A percentile compares a stretch with the other conserved stretches of the same genome.
Evolutionary conservation across 1,140 invertebrate species (phyloP).

Genomic region (Ruditapes philippinarum): DNA sequence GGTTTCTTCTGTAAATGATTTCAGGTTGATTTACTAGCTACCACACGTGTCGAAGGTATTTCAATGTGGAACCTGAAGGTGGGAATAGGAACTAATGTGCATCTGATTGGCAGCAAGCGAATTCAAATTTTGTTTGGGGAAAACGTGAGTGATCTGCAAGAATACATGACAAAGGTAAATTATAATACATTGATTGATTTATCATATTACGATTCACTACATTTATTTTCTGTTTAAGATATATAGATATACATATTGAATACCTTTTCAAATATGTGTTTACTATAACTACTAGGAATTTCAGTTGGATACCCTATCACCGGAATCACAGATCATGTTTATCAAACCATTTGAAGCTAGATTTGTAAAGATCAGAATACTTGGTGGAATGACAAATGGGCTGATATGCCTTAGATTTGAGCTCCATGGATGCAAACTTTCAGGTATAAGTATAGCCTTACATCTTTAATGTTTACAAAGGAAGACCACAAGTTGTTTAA

Average conservation of each 20-base stretch:
- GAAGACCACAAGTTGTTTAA: no score
- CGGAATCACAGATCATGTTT: neutral
- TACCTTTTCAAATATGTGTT: no score
- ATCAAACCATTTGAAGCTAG: neutral
- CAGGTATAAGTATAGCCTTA: no score
- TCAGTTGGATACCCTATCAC: neutral
- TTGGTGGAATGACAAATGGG: neutral
- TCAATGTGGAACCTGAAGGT: neutral
- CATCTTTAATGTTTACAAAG: no score
- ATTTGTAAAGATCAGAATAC: neutral
- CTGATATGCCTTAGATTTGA: neutral
- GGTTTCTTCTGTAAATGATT: neutral
- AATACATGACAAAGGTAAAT: neutral
- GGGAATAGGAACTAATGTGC: neutral
- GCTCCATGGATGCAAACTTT: neutral
- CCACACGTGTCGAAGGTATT: neutral
- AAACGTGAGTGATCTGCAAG: neutral
- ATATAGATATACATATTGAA: no score
- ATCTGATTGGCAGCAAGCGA: neutral
- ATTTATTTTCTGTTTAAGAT: no score
- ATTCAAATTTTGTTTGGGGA: neutral
- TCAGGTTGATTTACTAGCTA: neutral
- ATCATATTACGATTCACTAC: no score
- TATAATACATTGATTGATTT: no score
- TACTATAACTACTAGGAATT: no score